Base-by-base conservation (phyloP, 2,888 invertebrate genomes). In the Nymphalis polychloros region DNA sequence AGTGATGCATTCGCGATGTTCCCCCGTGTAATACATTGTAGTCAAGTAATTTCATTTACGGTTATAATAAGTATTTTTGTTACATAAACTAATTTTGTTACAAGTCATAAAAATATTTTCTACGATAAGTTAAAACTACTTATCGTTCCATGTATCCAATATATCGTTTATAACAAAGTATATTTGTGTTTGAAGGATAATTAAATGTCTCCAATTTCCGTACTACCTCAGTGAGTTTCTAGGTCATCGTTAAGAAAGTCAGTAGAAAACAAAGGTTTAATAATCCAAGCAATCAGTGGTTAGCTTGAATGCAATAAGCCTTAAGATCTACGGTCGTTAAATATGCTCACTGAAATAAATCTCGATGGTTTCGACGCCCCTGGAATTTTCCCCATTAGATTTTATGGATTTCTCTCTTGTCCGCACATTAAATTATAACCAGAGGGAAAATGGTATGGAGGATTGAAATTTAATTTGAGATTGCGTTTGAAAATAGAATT, bases 341-440 rank as follows among this genome's bases (percentile, higher is more conserved):
- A 80, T 82, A 84, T 81, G 73, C 79, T 79, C 77, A 76, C 80
- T 81, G 83, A 88, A 85, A 90, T 90, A 89, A 90, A 90, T 90
- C 88, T 87, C 80, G 79, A 83, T 80, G 84, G 84, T 82, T 83
- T 86, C 86, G 85, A 85, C 82, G 83, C 82, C 81, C 78, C 81
- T 78, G 86, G 87, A 89, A 90, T 89, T 90, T 79, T 84, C 72
- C 82, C 89, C 85, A 90, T 91, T 91, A 88, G 81, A 84, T 87
- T 91, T 91, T 88, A 91, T 88, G 88, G 88, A 88, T 88, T 86
- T 87, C 84, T 78, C 84, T 83, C 85, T 86, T 86, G 86, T 86
- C 86, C 86, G 85, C 84, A 83, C 86, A 88, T 90, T 89, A 88
- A 90, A 90, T 90, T 88, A 88, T 87, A 87, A 87, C 84, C 79